A percentile compares a stretch with the other conserved stretches of the same genome.
Evolutionary conservation across 2,797 vertebrate species (phyloP).

Genomic region (Carapus acus): DNA sequence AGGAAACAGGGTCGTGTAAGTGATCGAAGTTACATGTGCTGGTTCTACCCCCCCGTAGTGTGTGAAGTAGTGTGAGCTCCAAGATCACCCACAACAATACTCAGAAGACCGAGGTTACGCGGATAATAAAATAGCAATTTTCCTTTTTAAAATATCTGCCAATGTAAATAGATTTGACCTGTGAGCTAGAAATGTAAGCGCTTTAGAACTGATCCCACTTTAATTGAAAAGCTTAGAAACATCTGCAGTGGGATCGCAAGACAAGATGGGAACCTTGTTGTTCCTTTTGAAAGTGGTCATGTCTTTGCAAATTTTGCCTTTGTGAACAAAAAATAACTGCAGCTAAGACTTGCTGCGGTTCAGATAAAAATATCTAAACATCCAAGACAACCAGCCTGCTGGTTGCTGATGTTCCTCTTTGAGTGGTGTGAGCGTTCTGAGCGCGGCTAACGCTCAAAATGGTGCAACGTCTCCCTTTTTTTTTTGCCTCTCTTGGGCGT

Average conservation of each 20-base stretch:
- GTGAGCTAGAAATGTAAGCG: not conserved
- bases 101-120: not conserved
- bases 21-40: constrained; percentile 13
- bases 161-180: not conserved
- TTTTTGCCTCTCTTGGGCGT: constrained; percentile 20
- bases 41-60: constrained; percentile 8
- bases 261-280: constrained; percentile 1
- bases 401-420: constrained; percentile 21
- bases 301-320: constrained; percentile 3
- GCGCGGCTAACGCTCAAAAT: constrained; percentile 3
- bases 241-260: constrained; percentile 16
- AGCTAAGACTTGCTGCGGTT: constrained; percentile 6
- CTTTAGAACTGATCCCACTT: no score
- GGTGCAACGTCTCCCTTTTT: not conserved
- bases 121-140: constrained; percentile 10
- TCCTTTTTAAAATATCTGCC: not conserved
- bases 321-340: constrained; percentile 5
- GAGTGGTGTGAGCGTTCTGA: not conserved
- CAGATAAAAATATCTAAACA: no score
- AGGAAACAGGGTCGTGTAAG: constrained; percentile 13
- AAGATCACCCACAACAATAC: constrained; percentile 1
- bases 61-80: not conserved
- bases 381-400: constrained; percentile 63
- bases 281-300: not conserved
- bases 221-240: not conserved